phyloP scores from a whole-genome alignment of 1,140 invertebrate genomes.

The Prorops nasuta region DNA sequence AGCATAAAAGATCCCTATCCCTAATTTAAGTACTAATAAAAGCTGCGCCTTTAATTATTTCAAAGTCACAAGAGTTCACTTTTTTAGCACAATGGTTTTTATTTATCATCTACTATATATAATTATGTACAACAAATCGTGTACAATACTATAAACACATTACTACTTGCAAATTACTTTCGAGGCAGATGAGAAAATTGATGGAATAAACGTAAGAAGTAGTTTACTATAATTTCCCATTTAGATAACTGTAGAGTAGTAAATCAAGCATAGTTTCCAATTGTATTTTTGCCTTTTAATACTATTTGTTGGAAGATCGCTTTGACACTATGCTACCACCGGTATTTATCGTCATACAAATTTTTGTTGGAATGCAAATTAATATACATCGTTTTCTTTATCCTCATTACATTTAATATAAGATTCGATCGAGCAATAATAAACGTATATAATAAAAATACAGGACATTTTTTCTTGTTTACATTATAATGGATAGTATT shows the following conservation, averaged over 20 bases:
- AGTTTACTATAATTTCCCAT: conserved; percentile 13
- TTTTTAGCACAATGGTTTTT: conserved; percentile 26
- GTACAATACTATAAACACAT: conserved; percentile 35
- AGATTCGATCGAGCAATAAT: conserved; percentile 24
- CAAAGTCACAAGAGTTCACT: too few species aligned
- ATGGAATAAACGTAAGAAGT: conserved; percentile 17
- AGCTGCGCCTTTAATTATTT: too few species aligned
- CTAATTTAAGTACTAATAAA: too few species aligned
- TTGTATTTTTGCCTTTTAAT: conserved; percentile 12
- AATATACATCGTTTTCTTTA: conserved; percentile 11
- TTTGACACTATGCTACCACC: conserved; percentile 15
- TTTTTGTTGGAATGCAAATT: conserved; percentile 33
- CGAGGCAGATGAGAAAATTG: conserved; percentile 23
- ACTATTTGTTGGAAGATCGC: conserved; percentile 27
- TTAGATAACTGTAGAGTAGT: conserved; percentile 13
- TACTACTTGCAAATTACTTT: conserved; percentile 21
- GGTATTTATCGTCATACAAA: conserved; percentile 4
- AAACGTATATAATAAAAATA: conserved; percentile 38
- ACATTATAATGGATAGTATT: conserved; percentile 26
- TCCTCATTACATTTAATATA: conserved; percentile 21
- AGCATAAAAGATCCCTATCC: too few species aligned
- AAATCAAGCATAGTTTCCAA: conserved; percentile 14
- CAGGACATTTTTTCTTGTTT: conserved; percentile 22
- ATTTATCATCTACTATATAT: conserved; percentile 25
- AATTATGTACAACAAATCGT: conserved; percentile 34